phyloP scores from a whole-genome alignment of 2,113 vertebrate species.

The Erythrolamprus reginae region DNA sequence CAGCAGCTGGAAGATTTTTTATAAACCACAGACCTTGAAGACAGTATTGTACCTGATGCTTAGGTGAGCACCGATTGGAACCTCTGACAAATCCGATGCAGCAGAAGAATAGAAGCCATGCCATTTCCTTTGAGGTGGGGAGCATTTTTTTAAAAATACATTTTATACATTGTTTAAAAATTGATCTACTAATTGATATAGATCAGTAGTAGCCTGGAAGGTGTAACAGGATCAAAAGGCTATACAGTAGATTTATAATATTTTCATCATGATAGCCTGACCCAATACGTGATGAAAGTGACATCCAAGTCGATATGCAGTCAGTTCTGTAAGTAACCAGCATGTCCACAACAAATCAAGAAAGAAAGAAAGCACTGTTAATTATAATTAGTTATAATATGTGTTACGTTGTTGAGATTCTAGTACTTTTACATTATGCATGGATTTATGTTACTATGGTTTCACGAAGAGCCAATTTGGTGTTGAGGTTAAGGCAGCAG shows the following conservation, averaged over 20 bases:
- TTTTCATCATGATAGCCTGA: background rate
- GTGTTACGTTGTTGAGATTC: background rate
- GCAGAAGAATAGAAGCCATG: background rate
- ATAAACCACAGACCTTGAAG: background rate
- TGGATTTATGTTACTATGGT: background rate
- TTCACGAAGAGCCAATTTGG: background rate
- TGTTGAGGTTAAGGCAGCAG: background rate
- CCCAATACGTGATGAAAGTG: background rate
- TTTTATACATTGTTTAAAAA: background rate
- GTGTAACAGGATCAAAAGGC: background rate
- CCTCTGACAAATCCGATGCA: background rate
- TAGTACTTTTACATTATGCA: background rate
- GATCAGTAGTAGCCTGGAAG: background rate
- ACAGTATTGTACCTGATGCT: background rate
- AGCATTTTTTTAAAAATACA: background rate
- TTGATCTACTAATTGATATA: background rate
- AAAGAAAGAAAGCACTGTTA: background rate
- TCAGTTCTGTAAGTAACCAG: background rate
- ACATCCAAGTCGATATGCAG: background rate
- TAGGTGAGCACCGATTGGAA: background rate
- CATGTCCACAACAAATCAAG: background rate
- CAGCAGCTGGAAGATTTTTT: background rate
- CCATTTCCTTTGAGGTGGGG: background rate
- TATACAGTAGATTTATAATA: background rate
- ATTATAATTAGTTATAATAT: background rate